A percentile compares a stretch with the other conserved stretches of the same genome.
These are phyloP conservation scores for Lithophane socia DNA, from an alignment of 2,888 invertebrate species.

Conservation along the genomic window DNA sequence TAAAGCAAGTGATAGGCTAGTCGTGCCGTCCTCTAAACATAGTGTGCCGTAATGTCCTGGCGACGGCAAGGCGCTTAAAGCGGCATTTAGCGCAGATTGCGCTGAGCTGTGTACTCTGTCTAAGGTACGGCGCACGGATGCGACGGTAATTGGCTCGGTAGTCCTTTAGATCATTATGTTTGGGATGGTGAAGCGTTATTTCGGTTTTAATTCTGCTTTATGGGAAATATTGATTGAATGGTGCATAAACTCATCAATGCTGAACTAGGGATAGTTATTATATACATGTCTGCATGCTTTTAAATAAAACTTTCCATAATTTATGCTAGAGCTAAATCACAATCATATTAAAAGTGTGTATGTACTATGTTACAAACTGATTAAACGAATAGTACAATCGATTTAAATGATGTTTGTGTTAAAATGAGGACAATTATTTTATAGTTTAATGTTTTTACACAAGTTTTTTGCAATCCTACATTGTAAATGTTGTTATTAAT, in stretches of 20 bases:
- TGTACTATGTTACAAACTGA: not conserved
- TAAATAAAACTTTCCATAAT: not conserved
- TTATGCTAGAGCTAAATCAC: not conserved
- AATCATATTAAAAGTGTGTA: not conserved
- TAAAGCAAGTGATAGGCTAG: slow-evolving; percentile 42
- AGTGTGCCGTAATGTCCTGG: slow-evolving; percentile 48
- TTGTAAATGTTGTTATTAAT: too few relatives aligned
- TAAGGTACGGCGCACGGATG: slow-evolving; percentile 39
- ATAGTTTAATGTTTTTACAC: too few relatives aligned
- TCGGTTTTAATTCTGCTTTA: not conserved
- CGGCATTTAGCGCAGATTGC: slow-evolving; percentile 60
- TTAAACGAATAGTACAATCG: not conserved
- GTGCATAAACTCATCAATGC: not conserved
- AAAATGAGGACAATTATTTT: too few relatives aligned
- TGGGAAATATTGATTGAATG: not conserved
- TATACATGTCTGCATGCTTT: too few relatives aligned
- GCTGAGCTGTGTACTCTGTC: slow-evolving; percentile 20
- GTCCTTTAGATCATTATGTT: slow-evolving; percentile 10
- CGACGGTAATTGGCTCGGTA: slow-evolving; percentile 18
- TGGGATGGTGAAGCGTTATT: not conserved
- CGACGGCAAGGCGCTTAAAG: slow-evolving; percentile 54
- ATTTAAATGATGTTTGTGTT: too few relatives aligned
- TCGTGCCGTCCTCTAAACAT: slow-evolving; percentile 10
- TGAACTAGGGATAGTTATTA: not conserved
- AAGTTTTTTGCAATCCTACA: too few relatives aligned